A percentile compares a stretch with the other conserved stretches of the same genome.
Evolutionary conservation across 2,888 invertebrate species (phyloP).

Genomic region (Eumerus sabulonum): DNA sequence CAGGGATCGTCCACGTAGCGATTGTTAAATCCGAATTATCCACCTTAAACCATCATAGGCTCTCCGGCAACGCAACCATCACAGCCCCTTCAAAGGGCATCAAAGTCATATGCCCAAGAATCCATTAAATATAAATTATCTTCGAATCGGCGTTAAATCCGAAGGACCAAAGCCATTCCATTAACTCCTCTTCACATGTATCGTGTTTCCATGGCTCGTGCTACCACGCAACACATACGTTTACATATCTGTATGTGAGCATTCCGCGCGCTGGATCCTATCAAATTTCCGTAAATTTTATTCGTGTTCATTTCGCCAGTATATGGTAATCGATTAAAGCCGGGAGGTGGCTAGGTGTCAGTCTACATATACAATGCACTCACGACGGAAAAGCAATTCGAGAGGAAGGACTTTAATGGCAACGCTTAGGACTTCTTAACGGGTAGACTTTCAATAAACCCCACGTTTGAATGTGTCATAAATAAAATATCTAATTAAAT

Average conservation of each 20-base stretch:
- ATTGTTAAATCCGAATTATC: no score
- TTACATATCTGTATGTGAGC: constrained; percentile 3
- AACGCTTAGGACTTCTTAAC: no score
- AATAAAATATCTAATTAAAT: constrained; percentile 56
- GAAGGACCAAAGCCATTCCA: not conserved
- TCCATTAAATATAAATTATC: constrained; percentile 34
- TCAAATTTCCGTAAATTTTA: constrained; percentile 64
- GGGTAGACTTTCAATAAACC: no score
- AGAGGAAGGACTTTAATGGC: no score
- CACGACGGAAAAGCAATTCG: no score
- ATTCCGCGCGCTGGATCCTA: constrained; percentile 28
- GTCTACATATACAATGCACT: not conserved
- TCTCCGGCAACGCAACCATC: no score
- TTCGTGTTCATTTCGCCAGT: constrained; percentile 31
- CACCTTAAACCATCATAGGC: no score
- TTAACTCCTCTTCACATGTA: not conserved
- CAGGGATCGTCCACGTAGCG: no score
- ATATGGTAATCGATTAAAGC: constrained; percentile 58
- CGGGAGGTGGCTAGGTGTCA: constrained; percentile 26
- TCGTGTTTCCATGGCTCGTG: constrained; percentile 19
- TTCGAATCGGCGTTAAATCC: not conserved
- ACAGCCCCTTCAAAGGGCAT: not conserved
- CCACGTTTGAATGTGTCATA: constrained; percentile 40
- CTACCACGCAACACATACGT: not conserved
- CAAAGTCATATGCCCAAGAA: not conserved